Conservation (phyloP, 2,113 vertebrate species). For the Motacilla alba region DNA sequence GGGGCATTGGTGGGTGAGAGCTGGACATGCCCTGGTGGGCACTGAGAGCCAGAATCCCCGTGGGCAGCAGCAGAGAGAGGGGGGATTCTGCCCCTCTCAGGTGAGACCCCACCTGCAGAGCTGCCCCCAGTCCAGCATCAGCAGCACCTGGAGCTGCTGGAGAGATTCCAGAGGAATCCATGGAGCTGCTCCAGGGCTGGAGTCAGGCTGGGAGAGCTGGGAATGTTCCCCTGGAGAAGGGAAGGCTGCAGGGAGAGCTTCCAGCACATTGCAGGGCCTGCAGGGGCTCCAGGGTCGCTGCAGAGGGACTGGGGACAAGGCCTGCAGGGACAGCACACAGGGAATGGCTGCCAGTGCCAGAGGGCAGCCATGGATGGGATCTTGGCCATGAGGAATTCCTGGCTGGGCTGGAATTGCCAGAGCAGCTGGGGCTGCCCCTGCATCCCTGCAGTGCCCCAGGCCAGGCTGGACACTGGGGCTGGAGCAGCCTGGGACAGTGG, state of each 20-base stretch:
- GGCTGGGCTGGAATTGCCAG: not conserved
- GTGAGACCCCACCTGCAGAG: not conserved
- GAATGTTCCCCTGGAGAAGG: fast-evolving
- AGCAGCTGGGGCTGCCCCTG: not conserved
- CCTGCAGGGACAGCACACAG: not conserved
- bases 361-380: not conserved
- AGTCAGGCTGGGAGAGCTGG: not conserved
- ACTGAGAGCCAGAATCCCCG: not conserved
- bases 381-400: not conserved
- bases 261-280: not conserved
- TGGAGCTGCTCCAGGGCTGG: not conserved
- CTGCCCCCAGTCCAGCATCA: not conserved
- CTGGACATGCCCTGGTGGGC: not conserved
- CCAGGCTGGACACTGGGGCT: not conserved
- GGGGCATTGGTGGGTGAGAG: not conserved
- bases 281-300: not conserved
- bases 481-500: not conserved
- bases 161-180: not conserved
- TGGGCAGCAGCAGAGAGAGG: not conserved
- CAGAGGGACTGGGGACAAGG: not conserved
- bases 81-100: not conserved
- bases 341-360: not conserved
- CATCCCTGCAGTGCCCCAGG: not conserved
- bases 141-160: not conserved
- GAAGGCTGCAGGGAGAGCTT: not conserved